These are phyloP conservation scores for Drosophila pseudotakahashii DNA, from an alignment of 2,888 invertebrate genomes.

Conservation along the genomic window DNA sequence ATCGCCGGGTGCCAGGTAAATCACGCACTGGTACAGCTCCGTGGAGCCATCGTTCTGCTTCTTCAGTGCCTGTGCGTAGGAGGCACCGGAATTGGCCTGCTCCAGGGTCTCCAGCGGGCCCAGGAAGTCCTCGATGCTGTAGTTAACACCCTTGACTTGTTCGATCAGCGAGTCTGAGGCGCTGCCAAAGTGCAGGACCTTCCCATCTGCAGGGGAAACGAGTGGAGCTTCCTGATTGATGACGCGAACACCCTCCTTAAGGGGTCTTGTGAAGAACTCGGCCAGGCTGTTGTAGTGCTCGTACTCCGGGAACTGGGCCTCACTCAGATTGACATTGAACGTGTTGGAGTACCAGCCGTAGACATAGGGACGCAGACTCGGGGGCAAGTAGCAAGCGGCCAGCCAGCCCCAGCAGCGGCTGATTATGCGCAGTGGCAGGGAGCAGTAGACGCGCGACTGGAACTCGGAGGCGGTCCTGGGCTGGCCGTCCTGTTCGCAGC, in stretches of 20 bases:
- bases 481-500: constrained; percentile 64
- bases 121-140: constrained; percentile 95
- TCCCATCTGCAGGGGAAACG: constrained; percentile 98
- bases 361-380: constrained; percentile 89
- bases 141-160: constrained; percentile 94
- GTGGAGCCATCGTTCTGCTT: constrained; percentile 85
- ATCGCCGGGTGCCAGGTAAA: constrained; percentile 99
- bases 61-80: constrained; percentile 73
- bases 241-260: constrained; percentile 91
- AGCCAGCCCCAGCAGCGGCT: constrained; percentile 96
- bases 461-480: constrained; percentile 82
- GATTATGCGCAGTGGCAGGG: constrained; percentile 92
- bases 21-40: constrained; percentile 95
- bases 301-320: constrained; percentile 92
- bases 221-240: constrained; percentile 88
- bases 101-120: constrained; percentile 86
- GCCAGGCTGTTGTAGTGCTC: constrained; percentile 91
- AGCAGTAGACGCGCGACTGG: constrained; percentile 90
- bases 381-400: constrained; percentile 91
- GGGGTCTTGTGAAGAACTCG: constrained; percentile 93
- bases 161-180: constrained; percentile 94
- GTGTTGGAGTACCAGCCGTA: constrained; percentile 91
- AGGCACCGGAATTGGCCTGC: constrained; percentile 44
- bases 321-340: constrained; percentile 94
- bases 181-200: constrained; percentile 93